phyloP scores from a whole-genome alignment of 30 jellyfish, hydroid and myxozoan species.

The Aurelia sp. region DNA sequence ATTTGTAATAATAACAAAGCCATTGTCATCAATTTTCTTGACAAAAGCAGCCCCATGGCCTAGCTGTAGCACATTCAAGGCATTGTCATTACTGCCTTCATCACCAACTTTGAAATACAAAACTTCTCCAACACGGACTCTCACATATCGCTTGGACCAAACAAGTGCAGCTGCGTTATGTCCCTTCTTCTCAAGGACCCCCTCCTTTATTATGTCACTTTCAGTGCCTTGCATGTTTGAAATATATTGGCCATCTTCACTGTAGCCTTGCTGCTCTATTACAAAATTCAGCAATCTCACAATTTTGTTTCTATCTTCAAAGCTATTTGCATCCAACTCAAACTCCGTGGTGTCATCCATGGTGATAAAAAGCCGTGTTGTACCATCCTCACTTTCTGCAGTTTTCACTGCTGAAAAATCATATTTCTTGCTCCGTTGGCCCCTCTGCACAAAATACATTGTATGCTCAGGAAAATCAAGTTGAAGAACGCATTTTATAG shows the following conservation, averaged over 20 bases:
- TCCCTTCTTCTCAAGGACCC: conserved; percentile 85
- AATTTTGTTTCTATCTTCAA: conserved; percentile 76
- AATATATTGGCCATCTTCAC: conserved; percentile 41
- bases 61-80: conserved; percentile 75
- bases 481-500: conserved; percentile 88
- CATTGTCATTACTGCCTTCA: conserved; percentile 74
- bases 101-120: conserved; percentile 90
- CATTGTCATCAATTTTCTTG: conserved; percentile 80
- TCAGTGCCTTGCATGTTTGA: conserved; percentile 25
- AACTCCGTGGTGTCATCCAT: conserved; percentile 80
- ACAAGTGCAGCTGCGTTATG: conserved; percentile 91
- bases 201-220: conserved; percentile 72
- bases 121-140: conserved; percentile 80
- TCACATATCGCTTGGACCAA: conserved; percentile 90
- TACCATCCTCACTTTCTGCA: conserved; percentile 91
- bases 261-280: conserved; percentile 75
- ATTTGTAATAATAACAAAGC: conserved; percentile 64
- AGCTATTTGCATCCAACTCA: conserved; percentile 89
- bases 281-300: conserved; percentile 70
- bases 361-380: conserved; percentile 68
- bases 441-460: conserved; percentile 76
- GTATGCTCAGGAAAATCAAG: conserved; percentile 89
- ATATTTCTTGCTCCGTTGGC: conserved; percentile 68
- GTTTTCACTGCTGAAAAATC: conserved; percentile 58
- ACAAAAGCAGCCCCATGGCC: conserved; percentile 72